Percentiles rank a stretch among this genome's conserved stretches.
These are phyloP conservation scores for Blastobasis lacticolella DNA, from an alignment of 2,888 invertebrate genomes.

Conservation along the genomic window DNA sequence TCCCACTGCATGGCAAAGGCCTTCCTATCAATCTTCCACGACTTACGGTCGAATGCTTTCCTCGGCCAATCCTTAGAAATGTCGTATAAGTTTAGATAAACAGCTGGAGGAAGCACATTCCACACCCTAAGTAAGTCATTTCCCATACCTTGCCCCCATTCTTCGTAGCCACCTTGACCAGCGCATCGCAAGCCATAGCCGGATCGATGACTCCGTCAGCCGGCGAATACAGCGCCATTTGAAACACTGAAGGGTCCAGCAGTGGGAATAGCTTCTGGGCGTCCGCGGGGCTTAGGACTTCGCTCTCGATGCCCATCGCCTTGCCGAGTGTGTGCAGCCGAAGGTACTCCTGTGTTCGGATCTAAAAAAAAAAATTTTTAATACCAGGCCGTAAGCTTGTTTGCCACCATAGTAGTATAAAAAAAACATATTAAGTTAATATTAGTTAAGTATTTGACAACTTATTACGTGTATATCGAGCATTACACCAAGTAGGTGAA, in stretches of 20 bases:
- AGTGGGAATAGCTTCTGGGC: constrained; percentile 85
- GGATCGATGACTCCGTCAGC: constrained; percentile 91
- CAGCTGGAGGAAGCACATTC: too few relatives aligned
- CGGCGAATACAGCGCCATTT: constrained; percentile 85
- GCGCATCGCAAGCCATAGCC: constrained; percentile 83
- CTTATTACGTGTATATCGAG: too few relatives aligned
- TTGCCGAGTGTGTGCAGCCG: constrained; percentile 86
- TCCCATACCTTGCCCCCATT: constrained; percentile 79
- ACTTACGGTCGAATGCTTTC: too few relatives aligned
- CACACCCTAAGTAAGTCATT: too few relatives aligned
- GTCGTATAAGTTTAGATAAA: too few relatives aligned
- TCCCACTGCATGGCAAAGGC: too few relatives aligned
- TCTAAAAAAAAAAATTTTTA: constrained; percentile 47
- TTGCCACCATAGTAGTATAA: neutral
- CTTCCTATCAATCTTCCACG: too few relatives aligned
- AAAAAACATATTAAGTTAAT: neutral
- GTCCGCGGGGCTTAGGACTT: constrained; percentile 81
- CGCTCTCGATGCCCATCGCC: constrained; percentile 83
- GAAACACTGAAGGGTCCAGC: constrained; percentile 81
- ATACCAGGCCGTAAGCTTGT: too few relatives aligned
- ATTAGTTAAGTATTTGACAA: too few relatives aligned
- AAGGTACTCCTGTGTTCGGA: constrained; percentile 88
- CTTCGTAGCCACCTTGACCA: constrained; percentile 80
- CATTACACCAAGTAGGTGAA: too few relatives aligned
- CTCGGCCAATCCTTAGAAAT: too few relatives aligned